phyloP scores from a whole-genome alignment of 2,797 vertebrate genomes.

The Gambusia yucatana region DNA sequence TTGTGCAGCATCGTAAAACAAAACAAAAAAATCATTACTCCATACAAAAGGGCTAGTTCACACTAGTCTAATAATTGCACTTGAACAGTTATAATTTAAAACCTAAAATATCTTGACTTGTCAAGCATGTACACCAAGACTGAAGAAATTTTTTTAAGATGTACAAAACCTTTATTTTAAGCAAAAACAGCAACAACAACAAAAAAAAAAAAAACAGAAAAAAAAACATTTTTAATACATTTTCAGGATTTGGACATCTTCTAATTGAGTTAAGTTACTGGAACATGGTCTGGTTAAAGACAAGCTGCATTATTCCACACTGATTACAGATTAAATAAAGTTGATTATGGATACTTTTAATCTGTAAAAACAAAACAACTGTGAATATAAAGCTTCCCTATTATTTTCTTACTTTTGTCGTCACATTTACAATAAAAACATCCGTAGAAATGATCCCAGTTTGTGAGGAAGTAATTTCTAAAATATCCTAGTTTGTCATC shows the following conservation, averaged over 20 bases:
- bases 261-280: neutral
- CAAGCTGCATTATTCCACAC: neutral
- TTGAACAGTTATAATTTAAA: neutral
- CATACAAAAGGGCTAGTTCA: neutral
- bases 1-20: neutral
- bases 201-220: no score
- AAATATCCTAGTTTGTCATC: slow-evolving; percentile 73
- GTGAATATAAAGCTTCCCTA: neutral
- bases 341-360: neutral
- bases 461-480: neutral
- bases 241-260: neutral
- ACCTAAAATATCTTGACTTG: neutral
- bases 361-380: neutral
- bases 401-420: neutral
- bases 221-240: neutral
- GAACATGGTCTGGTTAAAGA: neutral
- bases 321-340: neutral
- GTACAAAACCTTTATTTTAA: neutral
- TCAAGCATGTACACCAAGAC: no score
- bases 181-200: neutral
- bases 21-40: neutral
- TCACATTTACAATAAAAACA: neutral
- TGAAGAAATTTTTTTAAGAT: neutral
- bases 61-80: neutral
- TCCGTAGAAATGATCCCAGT: neutral